Conservation (phyloP, 2,888 invertebrate species). For the Agonopterix alstromeriana region DNA sequence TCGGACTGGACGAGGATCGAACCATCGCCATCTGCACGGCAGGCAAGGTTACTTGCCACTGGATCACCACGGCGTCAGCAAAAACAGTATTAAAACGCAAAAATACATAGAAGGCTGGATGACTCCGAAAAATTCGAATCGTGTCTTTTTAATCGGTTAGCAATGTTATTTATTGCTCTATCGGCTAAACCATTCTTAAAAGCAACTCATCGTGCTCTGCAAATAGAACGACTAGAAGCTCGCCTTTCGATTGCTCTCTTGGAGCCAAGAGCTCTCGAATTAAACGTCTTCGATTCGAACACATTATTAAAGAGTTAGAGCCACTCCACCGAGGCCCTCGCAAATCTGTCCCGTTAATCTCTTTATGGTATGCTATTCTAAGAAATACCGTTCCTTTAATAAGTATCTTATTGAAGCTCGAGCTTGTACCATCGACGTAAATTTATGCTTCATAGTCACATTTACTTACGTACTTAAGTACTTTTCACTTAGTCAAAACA, state of each 20-base stretch:
- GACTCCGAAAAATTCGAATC: too few species aligned
- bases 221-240: slow-evolving; percentile 15
- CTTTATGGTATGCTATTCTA: slow-evolving; percentile 12
- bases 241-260: slow-evolving; percentile 16
- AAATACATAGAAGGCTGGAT: too few species aligned
- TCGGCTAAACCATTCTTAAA: too few species aligned
- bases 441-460: neutral
- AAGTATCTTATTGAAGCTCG: slow-evolving; percentile 3
- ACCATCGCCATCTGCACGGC: too few species aligned
- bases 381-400: slow-evolving; percentile 7
- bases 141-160: too few species aligned
- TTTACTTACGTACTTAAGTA: slow-evolving; percentile 8
- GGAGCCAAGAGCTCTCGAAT: slow-evolving; percentile 36
- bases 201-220: neutral
- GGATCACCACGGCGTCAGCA: too few species aligned
- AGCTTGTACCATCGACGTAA: neutral
- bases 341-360: slow-evolving; percentile 54
- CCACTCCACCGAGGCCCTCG: slow-evolving; percentile 31
- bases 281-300: slow-evolving; percentile 37
- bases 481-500: slow-evolving; percentile 35
- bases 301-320: slow-evolving; percentile 32
- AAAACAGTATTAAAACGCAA: too few species aligned
- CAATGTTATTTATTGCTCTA: too few species aligned
- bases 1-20: too few species aligned
- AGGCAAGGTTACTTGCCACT: too few species aligned